Base-by-base conservation (phyloP, 2,113 vertebrate genomes). In the Phoxinus phoxinus region DNA sequence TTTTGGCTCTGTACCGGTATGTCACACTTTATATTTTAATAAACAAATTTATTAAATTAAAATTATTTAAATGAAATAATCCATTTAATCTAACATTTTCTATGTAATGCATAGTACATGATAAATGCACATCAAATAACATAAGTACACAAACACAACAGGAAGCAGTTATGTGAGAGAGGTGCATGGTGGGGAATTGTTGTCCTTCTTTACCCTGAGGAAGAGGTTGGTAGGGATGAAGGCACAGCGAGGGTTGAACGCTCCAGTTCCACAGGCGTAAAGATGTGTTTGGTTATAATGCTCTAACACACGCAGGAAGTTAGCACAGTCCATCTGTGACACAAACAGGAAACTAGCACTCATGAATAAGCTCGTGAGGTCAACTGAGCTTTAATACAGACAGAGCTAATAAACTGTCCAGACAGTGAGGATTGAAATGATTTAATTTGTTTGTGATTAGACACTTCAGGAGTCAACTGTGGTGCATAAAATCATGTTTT, bases 261-360 rank as follows among this genome's bases (percentile, higher is more conserved):
- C 95, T 48, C 95, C 95, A 0, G 95, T 96, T 27, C 94, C 95
- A 37, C 95, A 96, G 46, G 94, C 89, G 11, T 95, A 95, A 75
- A 96, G 92, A 84, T 96, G 95, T 73, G 93, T 95, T 90, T 95
- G 93, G 89, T 96, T 96, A 79, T 93, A 95, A 48, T 89, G 89
- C 86, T 96, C 94, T 77, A 96, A 89, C 46, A 95, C 95, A 35
- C 95, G 90, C 86, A 95, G 89, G 91, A 95, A 96, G 92, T 96
- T 96, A 1, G 93, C 94, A 88, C 95, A 96, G 87, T 96, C 95
- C 87, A 88, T 69, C 95, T 96, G 89, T 61, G 75, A 37, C 13
- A 79, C 5, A 32, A 53, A 83, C 27, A 83, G 4, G 9, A 77
- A 82, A 46, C 53, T 25, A 87, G 13, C 32, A 46, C 41, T 48